Evolutionary conservation across 2,888 invertebrate species (phyloP).

Genomic region (Drosophila mayaguana): DNA sequence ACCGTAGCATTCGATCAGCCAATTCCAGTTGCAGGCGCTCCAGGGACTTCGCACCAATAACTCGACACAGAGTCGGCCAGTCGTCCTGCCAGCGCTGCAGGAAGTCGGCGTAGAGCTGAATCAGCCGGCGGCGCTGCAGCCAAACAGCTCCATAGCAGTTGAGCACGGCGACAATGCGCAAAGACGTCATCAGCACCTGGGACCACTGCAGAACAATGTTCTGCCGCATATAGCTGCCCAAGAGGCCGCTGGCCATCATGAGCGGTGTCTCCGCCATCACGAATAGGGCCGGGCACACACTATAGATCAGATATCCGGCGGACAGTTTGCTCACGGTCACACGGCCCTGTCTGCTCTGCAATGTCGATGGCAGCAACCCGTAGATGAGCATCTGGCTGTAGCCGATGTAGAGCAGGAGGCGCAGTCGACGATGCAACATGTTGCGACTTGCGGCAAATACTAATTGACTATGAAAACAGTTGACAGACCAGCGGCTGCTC

Average conservation of each 20-base stretch:
- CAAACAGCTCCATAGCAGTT: conserved; percentile 51
- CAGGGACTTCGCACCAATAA: conserved; percentile 23
- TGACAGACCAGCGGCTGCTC: background rate
- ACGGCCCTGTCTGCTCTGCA: background rate
- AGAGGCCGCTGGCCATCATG: conserved; percentile 5
- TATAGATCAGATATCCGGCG: conserved; percentile 51
- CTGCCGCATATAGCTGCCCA: conserved; percentile 40
- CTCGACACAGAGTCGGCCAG: conserved; percentile 6
- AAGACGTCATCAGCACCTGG: background rate
- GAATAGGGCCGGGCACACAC: conserved; percentile 13
- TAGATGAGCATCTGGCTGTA: conserved; percentile 49
- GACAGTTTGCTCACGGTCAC: conserved; percentile 27
- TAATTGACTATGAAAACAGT: background rate
- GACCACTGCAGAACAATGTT: conserved; percentile 54
- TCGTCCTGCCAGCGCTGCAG: conserved; percentile 30
- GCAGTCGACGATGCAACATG: conserved; percentile 61
- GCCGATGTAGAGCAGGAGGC: conserved; percentile 23
- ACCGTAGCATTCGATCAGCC: conserved; percentile 15
- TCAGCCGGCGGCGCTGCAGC: conserved; percentile 42
- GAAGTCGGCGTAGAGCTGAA: conserved; percentile 40
- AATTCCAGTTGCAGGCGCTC: conserved; percentile 38
- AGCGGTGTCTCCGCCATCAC: conserved; percentile 35
- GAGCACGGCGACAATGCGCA: conserved; percentile 17
- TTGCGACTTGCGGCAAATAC: background rate
- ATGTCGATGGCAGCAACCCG: conserved; percentile 49